Conservation (phyloP, 2,113 vertebrate species). For the Castor canadensis region DNA sequence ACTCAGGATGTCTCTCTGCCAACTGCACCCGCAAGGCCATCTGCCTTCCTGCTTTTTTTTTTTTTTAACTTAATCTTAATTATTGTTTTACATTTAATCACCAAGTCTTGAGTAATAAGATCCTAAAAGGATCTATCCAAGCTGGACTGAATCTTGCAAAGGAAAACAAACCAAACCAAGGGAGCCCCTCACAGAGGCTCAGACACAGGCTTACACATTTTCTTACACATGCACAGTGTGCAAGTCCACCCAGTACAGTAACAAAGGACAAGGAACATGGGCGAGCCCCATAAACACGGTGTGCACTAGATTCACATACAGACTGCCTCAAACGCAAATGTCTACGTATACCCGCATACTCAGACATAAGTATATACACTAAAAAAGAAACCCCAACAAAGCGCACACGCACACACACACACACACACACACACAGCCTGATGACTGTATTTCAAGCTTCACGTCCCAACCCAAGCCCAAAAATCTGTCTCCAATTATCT, state of each 20-base stretch:
- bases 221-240: neutral
- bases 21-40: conserved; percentile 26
- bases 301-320: neutral
- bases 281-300: neutral
- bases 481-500: conserved; percentile 76
- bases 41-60: conserved; percentile 35
- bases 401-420: neutral
- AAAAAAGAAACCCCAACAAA: conserved; percentile 49
- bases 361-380: neutral
- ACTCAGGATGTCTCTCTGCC: neutral
- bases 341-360: neutral
- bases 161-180: conserved; percentile 34
- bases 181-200: neutral
- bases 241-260: neutral
- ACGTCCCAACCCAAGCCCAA: conserved; percentile 56
- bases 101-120: conserved; percentile 61
- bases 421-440: neutral
- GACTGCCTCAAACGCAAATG: neutral
- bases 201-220: neutral
- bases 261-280: neutral
- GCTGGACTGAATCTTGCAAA: conserved; percentile 49
- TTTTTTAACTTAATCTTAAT: conserved; percentile 5
- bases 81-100: conserved; percentile 69
- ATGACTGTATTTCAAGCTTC: conserved; percentile 60
- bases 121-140: conserved; percentile 55